Conservation (phyloP, 2,113 vertebrate species). For the Numida meleagris region DNA sequence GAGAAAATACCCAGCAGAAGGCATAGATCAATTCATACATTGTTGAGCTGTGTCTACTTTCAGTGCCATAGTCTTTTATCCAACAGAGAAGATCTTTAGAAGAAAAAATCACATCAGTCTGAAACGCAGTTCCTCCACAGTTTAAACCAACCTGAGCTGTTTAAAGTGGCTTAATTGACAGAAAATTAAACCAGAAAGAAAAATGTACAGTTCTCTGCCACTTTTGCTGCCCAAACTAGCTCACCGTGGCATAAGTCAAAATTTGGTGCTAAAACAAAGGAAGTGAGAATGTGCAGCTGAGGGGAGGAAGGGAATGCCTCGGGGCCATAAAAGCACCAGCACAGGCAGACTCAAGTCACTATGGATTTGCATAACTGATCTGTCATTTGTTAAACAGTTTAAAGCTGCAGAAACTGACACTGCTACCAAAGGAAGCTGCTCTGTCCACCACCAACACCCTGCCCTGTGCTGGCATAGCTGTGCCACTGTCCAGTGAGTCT, state of each 20-base stretch:
- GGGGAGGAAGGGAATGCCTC: neutral
- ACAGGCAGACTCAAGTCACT: neutral
- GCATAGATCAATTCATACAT: neutral
- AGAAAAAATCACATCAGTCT: neutral
- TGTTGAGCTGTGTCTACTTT: neutral
- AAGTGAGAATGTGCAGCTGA: neutral
- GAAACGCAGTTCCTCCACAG: neutral
- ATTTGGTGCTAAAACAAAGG: neutral
- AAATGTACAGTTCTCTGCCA: neutral
- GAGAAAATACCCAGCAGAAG: neutral
- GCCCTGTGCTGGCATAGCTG: neutral
- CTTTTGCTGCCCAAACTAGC: neutral
- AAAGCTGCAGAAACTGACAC: neutral
- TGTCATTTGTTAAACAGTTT: neutral
- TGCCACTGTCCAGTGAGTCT: neutral
- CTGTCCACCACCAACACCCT: accelerated
- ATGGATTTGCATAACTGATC: neutral
- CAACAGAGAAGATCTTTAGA: neutral
- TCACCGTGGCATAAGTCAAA: neutral
- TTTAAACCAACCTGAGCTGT: neutral
- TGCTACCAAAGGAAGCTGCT: neutral
- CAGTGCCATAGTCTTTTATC: neutral
- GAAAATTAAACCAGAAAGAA: neutral
- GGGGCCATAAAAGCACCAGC: neutral
- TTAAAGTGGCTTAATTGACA: neutral